Percentiles rank a stretch among this genome's conserved stretches.
Conservation (phyloP, 2,113 vertebrate species). For the Pelodiscus sinensis region DNA sequence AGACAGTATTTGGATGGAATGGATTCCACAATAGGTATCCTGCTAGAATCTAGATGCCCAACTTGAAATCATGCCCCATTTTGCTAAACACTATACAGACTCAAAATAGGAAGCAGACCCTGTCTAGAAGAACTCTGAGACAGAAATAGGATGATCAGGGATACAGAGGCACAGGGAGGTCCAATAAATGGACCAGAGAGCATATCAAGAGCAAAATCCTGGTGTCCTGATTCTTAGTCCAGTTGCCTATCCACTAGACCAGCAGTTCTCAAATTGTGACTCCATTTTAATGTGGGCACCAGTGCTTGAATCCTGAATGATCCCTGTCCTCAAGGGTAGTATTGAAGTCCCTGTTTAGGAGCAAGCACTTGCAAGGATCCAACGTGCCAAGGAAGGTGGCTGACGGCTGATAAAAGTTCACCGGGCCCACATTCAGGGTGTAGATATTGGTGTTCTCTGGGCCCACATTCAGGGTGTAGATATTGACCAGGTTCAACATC, state of each 20-base stretch:
- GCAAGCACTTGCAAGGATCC: no score
- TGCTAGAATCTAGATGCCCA: neutral
- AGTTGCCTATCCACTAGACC: neutral
- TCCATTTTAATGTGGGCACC: no score
- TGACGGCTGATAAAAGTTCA: no score
- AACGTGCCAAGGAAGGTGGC: no score
- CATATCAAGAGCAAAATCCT: neutral
- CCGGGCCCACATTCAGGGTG: no score
- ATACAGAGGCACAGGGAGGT: neutral
- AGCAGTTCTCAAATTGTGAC: no score
- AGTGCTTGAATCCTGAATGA: no score
- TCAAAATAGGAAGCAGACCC: neutral
- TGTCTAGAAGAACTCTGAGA: neutral
- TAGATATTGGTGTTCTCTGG: no score
- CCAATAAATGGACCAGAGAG: neutral
- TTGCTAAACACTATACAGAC: neutral
- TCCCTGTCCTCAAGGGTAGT: no score
- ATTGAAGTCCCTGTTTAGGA: no score
- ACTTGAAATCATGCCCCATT: neutral
- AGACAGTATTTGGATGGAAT: neutral
- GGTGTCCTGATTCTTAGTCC: neutral
- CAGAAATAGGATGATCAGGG: neutral
- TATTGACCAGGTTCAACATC: no score
- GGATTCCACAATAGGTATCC: neutral
- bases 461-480: no score